Conservation (phyloP, 1,140 invertebrate genomes). For the Drosophila eugracilis region DNA sequence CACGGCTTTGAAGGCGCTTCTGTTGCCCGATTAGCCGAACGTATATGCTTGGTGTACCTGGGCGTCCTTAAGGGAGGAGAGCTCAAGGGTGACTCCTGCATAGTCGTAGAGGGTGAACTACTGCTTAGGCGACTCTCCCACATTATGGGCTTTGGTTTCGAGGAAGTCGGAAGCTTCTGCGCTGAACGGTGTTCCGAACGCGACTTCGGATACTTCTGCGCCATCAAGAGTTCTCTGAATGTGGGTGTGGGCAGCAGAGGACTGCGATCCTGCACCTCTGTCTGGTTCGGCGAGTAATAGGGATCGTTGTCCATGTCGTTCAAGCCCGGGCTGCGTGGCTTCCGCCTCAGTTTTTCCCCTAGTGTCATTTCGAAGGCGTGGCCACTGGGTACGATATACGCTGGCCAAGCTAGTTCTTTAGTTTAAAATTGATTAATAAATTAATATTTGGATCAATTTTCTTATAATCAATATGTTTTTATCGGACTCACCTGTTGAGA, state of each 20-base stretch:
- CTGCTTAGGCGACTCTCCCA: not conserved
- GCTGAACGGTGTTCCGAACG: too few relatives aligned
- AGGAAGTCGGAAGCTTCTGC: too few relatives aligned
- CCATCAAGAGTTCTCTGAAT: not conserved
- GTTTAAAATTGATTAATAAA: not conserved
- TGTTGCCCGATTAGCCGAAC: not conserved
- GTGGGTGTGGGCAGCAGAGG: constrained; percentile 28
- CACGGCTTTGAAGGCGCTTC: not conserved
- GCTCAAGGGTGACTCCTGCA: not conserved
- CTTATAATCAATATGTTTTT: too few relatives aligned
- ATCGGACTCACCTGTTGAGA: not conserved
- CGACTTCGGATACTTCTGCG: too few relatives aligned
- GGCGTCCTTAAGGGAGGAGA: not conserved
- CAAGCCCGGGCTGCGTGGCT: not conserved
- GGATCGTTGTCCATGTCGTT: constrained; percentile 37
- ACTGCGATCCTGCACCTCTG: not conserved
- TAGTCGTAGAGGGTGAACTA: not conserved
- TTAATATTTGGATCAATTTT: not conserved
- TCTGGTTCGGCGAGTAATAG: constrained; percentile 24
- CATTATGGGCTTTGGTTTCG: not conserved
- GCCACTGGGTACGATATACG: not conserved
- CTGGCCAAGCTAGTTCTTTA: not conserved
- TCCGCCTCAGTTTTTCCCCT: not conserved
- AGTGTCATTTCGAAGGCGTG: not conserved
- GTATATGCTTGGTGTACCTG: too few relatives aligned